phyloP scores from a whole-genome alignment of 2,888 invertebrate genomes.

The Morinoia aosen region DNA sequence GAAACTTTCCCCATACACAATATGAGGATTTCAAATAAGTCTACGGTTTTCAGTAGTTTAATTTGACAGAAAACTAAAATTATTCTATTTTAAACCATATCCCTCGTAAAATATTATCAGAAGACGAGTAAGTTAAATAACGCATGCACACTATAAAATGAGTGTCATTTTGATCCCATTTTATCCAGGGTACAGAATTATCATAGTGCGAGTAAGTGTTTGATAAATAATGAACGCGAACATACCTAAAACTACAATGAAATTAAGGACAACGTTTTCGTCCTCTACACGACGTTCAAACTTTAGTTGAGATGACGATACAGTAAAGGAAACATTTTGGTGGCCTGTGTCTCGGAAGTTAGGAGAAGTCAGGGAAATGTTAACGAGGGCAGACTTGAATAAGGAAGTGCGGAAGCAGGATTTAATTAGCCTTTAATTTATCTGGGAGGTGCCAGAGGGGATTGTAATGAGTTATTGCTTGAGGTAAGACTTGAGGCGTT shows the following conservation, averaged over 20 bases:
- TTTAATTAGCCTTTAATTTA: slow-evolving; percentile 17
- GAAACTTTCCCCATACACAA: neutral
- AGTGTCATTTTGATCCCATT: neutral
- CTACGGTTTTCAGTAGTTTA: neutral
- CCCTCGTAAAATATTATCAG: neutral
- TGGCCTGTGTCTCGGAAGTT: neutral
- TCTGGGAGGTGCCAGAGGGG: neutral
- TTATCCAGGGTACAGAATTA: neutral
- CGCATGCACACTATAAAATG: too few species aligned
- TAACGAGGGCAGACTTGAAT: neutral
- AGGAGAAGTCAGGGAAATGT: neutral
- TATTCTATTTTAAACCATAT: neutral
- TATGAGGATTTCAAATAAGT: neutral
- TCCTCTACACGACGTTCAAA: neutral
- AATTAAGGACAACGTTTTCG: neutral
- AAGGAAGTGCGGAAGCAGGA: neutral
- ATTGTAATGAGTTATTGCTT: neutral
- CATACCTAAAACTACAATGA: neutral
- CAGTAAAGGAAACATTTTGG: neutral
- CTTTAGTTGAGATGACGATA: neutral
- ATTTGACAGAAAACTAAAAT: neutral
- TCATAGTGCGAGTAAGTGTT: neutral
- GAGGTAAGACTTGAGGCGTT: neutral
- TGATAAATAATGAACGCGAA: neutral
- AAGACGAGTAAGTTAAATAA: too few species aligned